Base-by-base conservation (phyloP, 2,797 vertebrate genomes). In the Periparus ater region DNA sequence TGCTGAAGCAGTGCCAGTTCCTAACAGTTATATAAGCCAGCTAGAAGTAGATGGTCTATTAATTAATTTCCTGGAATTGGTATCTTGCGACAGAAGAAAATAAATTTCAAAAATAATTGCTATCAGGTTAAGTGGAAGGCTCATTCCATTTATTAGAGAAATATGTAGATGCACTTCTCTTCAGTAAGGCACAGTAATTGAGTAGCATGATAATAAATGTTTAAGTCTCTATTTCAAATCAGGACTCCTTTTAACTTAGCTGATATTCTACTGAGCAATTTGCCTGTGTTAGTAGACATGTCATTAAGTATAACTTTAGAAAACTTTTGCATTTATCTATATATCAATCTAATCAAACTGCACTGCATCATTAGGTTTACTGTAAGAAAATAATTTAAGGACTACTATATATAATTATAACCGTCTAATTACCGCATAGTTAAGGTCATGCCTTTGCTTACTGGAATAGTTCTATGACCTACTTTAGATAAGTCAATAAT, bases 141-240 rank as follows among this genome's bases (percentile, higher is more conserved):
- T 92, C 36, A 51, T 94, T 94, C 47, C 10, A 79, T 86, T 97
- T 95, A 95, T 91, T 93, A 95, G 91, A 92, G 68, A 92, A 97
- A 92, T 91, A 95, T 63, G 81, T 89, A 92, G 54, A 62, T 86
- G 44, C 18, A 90, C 67, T 85, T 91, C 65, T 92, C 15, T 87
- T 84, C 62, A 47, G 51, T 47, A 76, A 77, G 29, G 30, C 48
- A 71, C 19, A 71, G 57, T 81, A 93, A 95, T 77, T 93, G 88
- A 88, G 80, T 29, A 91, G 38, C 44, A 50, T 58, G 70, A 77
- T 78, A 91, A 89, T 40, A 89, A 95, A 86, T 40, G 11, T 6
- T 2, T 55, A 61, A 77, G 47, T 89, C 60, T 82, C 25, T 73
- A 23, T 80, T 91, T 84, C 27, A 81, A 88, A 76, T 15, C 19